Conservation (phyloP, 2,888 invertebrate species). For the Trypoxylon attenuatum region DNA sequence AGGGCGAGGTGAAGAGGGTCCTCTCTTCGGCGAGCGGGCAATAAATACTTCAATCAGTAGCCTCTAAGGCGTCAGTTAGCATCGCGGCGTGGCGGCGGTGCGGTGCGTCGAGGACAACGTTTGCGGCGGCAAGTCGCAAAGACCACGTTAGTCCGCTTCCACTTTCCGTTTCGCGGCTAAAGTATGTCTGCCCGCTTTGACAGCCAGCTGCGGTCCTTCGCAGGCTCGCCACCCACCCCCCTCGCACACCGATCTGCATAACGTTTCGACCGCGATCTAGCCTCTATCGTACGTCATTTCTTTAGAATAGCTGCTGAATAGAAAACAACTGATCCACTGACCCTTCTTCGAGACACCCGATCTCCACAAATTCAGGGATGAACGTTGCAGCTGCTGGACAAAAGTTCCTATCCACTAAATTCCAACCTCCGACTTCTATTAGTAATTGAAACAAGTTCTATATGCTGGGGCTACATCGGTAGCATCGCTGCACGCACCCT, state of each 20-base stretch:
- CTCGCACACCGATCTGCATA: conserved; percentile 63
- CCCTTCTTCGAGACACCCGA: too few relatives aligned
- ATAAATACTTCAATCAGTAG: conserved; percentile 74
- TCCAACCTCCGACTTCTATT: too few relatives aligned
- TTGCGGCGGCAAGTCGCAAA: conserved; percentile 68
- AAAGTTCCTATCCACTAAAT: too few relatives aligned
- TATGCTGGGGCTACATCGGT: not conserved
- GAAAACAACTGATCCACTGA: not conserved
- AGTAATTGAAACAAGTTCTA: not conserved
- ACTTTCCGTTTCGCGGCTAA: conserved; percentile 60
- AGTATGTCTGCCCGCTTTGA: conserved; percentile 69
- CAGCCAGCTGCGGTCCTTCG: conserved; percentile 70
- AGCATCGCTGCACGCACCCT: not conserved
- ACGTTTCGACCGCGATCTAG: conserved; percentile 47
- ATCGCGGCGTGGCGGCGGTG: too few relatives aligned
- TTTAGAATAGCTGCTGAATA: not conserved
- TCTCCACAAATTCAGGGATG: too few relatives aligned
- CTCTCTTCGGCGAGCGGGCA: conserved; percentile 48
- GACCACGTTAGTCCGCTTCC: conserved; percentile 62
- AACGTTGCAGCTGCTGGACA: too few relatives aligned
- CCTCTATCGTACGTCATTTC: conserved; percentile 22
- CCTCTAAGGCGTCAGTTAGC: conserved; percentile 73
- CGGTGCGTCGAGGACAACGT: conserved; percentile 61
- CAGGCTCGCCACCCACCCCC: conserved; percentile 34
- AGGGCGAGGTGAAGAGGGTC: conserved; percentile 46